Evolutionary conservation across 2,113 vertebrate genomes (phyloP).

Genomic region (Ceyx cyanopectus): DNA sequence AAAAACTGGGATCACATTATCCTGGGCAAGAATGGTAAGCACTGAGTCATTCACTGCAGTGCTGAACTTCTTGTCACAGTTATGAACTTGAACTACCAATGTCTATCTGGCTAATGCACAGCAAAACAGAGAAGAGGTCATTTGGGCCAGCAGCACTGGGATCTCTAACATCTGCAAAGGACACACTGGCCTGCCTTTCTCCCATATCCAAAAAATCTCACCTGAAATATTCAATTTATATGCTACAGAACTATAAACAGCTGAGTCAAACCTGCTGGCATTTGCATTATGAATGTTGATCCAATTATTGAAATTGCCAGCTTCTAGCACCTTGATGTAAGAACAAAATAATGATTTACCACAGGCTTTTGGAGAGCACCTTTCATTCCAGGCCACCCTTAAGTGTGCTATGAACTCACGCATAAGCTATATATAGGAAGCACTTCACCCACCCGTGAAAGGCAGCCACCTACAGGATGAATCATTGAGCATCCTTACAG

Average conservation of each 20-base stretch:
- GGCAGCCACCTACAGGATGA: slow-evolving; percentile 53
- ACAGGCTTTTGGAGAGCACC: slow-evolving; percentile 4
- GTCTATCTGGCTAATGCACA: not conserved
- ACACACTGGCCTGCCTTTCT: not conserved
- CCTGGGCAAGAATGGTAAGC: accelerated
- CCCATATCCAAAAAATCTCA: not conserved
- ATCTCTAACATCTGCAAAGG: not conserved
- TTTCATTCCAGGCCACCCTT: slow-evolving; percentile 39
- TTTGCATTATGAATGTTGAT: not conserved
- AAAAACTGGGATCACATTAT: not conserved
- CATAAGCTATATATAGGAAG: slow-evolving; percentile 37
- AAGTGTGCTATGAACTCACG: not conserved
- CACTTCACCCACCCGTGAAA: slow-evolving; percentile 39
- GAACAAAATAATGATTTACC: slow-evolving; percentile 13
- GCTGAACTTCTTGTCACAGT: not conserved
- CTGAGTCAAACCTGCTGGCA: slow-evolving; percentile 44
- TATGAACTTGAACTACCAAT: not conserved
- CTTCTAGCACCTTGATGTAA: not conserved
- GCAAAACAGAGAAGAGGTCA: accelerated
- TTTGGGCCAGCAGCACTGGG: not conserved
- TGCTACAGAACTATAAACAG: not conserved
- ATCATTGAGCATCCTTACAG: slow-evolving; percentile 45
- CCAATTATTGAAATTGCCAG: slow-evolving; percentile 46
- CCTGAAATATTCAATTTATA: not conserved
- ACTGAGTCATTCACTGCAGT: not conserved